Conservation (phyloP, 2,113 vertebrate genomes). For the Callionymus lyra region DNA sequence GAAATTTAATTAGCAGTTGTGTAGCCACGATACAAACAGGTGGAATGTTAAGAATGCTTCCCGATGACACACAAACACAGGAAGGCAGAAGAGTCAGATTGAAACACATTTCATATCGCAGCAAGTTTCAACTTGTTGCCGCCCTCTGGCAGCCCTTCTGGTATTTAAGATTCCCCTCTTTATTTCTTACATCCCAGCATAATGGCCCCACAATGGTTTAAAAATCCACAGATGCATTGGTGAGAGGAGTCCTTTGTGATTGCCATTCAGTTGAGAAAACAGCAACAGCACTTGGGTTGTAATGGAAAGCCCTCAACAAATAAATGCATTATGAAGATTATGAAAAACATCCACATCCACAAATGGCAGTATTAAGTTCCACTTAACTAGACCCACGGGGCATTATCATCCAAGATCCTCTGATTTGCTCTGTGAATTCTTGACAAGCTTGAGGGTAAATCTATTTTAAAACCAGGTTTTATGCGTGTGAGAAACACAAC, state of each 20-base stretch:
- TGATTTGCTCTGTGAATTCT: slow-evolving; percentile 37
- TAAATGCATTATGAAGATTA: slow-evolving; percentile 25
- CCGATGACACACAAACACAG: slow-evolving; percentile 39
- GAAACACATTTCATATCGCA: slow-evolving; percentile 54
- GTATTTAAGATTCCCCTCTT: slow-evolving; percentile 32
- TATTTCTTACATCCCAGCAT: slow-evolving; percentile 42
- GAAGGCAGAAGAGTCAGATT: slow-evolving; percentile 21
- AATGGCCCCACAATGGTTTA: slow-evolving; percentile 21
- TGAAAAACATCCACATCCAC: slow-evolving; percentile 31
- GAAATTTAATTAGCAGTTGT: slow-evolving; percentile 76
- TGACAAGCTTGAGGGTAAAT: slow-evolving; percentile 40
- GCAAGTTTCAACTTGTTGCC: slow-evolving; percentile 63
- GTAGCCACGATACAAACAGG: slow-evolving; percentile 72
- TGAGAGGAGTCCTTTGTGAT: slow-evolving; percentile 16
- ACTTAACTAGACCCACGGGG: slow-evolving; percentile 55
- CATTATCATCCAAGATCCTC: slow-evolving; percentile 21
- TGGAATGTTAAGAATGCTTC: slow-evolving; percentile 78
- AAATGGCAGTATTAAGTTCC: slow-evolving; percentile 43
- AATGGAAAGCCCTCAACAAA: slow-evolving; percentile 23
- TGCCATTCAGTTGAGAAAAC: slow-evolving; percentile 15
- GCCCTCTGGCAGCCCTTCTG: slow-evolving; percentile 23
- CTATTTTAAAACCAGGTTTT: slow-evolving; percentile 33
- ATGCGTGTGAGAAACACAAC: slow-evolving; percentile 9
- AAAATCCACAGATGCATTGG: slow-evolving; percentile 32
- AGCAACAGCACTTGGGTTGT: slow-evolving; percentile 8